Evolutionary conservation across 2,113 vertebrate genomes (phyloP).

Genomic region (Clarias batrachus): DNA sequence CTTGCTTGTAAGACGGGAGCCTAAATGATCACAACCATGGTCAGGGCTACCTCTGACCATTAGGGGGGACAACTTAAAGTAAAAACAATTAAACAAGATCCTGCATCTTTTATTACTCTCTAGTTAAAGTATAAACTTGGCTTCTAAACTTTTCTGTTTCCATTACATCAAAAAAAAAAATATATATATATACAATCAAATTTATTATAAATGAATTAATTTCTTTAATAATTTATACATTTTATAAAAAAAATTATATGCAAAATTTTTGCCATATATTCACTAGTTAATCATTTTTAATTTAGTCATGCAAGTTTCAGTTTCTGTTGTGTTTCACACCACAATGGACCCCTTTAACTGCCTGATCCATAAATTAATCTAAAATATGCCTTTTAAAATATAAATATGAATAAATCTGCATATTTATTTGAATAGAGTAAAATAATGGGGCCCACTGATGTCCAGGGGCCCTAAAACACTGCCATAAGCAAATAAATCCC

Average conservation of each 20-base stretch:
- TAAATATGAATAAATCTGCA: no score
- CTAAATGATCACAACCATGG: neutral
- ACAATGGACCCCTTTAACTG: neutral
- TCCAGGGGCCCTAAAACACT: neutral
- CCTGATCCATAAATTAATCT: neutral
- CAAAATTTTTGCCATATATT: neutral
- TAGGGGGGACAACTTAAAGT: neutral
- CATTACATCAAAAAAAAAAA: neutral
- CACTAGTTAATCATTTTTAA: neutral
- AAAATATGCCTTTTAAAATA: neutral
- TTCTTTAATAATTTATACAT: no score
- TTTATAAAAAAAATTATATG: no score
- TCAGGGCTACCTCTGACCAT: neutral
- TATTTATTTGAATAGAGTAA: neutral
- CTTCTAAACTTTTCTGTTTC: neutral
- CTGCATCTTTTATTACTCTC: neutral
- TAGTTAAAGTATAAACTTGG: no score
- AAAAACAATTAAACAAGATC: neutral
- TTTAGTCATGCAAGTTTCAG: neutral
- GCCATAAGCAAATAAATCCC: neutral
- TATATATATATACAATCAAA: neutral
- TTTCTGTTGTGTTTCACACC: neutral
- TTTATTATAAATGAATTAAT: neutral
- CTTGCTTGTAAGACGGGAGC: slow-evolving; percentile 82
- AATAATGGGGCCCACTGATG: neutral